Conservation (phyloP, 2,113 vertebrate genomes). For the Entelurus aequoreus region DNA sequence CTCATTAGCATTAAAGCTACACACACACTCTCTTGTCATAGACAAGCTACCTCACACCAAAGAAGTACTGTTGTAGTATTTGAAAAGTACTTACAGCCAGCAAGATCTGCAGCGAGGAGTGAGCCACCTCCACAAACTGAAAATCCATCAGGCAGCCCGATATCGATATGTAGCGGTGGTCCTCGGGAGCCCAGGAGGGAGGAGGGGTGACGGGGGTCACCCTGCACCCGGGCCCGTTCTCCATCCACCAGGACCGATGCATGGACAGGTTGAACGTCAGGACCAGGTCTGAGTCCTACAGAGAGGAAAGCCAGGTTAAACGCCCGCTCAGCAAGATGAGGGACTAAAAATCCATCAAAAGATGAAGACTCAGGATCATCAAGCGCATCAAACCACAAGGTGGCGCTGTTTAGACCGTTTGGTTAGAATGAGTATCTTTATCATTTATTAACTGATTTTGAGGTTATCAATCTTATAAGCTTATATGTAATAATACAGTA, state of each 20-base stretch:
- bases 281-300: constrained; percentile 94
- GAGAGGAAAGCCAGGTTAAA: constrained; percentile 13
- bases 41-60: too few relatives aligned
- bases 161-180: constrained; percentile 97
- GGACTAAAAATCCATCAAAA: constrained; percentile 36
- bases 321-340: too few relatives aligned
- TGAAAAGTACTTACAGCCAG: constrained; percentile 87
- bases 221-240: constrained; percentile 93
- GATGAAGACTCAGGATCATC: not conserved
- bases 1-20: too few relatives aligned
- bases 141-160: constrained; percentile 94
- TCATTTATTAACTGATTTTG: too few relatives aligned
- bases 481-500: too few relatives aligned
- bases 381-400: too few relatives aligned
- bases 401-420: too few relatives aligned
- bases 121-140: constrained; percentile 97
- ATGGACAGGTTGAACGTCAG: constrained; percentile 99
- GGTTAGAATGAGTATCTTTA: too few relatives aligned
- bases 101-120: constrained; percentile 94
- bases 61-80: not conserved
- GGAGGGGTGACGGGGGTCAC: constrained; percentile 94
- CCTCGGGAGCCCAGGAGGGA: constrained; percentile 96
- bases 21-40: too few relatives aligned
- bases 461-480: too few relatives aligned
- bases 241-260: constrained; percentile 99